Percentiles rank a stretch among this genome's conserved stretches.
phyloP scores from a whole-genome alignment of 2,113 vertebrate species.

The Hippocampus mohnikei region DNA sequence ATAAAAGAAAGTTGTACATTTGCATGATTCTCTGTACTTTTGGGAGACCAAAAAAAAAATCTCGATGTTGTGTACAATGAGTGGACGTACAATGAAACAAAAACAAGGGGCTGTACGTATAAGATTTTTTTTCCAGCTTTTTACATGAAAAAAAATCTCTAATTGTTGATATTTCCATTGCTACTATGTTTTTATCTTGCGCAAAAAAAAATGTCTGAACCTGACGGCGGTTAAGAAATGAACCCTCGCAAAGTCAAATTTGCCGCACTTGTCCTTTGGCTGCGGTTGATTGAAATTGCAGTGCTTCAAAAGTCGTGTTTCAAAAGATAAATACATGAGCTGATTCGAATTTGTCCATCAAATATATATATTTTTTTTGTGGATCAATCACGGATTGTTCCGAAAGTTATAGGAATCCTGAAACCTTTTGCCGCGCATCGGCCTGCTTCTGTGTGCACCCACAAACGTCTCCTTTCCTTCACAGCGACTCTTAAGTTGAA shows the following conservation, averaged over 20 bases:
- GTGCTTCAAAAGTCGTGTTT: neutral
- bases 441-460: constrained; percentile 28
- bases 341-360: neutral
- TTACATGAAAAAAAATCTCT: constrained; percentile 33
- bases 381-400: neutral
- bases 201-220: constrained; percentile 14
- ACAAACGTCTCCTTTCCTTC: constrained; percentile 30
- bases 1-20: constrained; percentile 73
- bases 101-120: constrained; percentile 56
- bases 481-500: constrained; percentile 15
- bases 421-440: constrained; percentile 31
- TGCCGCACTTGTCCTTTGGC: constrained; percentile 17
- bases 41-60: constrained; percentile 67
- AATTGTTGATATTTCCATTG: constrained; percentile 53
- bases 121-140: constrained; percentile 50
- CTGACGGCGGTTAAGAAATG: constrained; percentile 31
- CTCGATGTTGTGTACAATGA: constrained; percentile 69
- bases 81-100: constrained; percentile 67
- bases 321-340: neutral
- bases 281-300: neutral
- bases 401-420: constrained; percentile 28
- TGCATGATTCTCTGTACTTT: constrained; percentile 81
- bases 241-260: constrained; percentile 20
- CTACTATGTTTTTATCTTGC: constrained; percentile 13
- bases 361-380: neutral